Evolutionary conservation across 2,888 invertebrate species (phyloP), one percentile per base, ranked within the genome.

Genomic region (Asteroscopus sphinx): DNA sequence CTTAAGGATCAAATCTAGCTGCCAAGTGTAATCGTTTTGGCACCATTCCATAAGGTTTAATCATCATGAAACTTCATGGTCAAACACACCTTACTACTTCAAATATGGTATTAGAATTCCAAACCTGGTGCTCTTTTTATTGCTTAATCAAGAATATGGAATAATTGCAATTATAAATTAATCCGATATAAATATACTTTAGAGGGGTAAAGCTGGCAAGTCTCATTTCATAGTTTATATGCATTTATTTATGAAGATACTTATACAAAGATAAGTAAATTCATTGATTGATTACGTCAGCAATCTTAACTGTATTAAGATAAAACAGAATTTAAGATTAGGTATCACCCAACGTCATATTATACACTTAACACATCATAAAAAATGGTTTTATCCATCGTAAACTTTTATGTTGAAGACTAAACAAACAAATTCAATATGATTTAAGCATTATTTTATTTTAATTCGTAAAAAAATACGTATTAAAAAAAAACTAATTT

Each of bases 1-100:
- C 39, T 39, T 40, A 41, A 15, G 25, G 6, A 26, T 2, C 13
- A 8, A 21, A 42, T 33, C 40, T 16, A 13, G 21, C 35, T 58
- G 58, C 49, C 58, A 63, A 58, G 17, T 28, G 13, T n/a, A n/a
- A n/a, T n/a, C n/a, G 21, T 17, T 36, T 58, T 65, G 62, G 49
- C 65, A 63, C 17, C 17, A 32, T 58, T 49, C 65, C 49, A 65
- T 35, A 21, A n/a, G 35, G 36, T 33, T 63, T 28, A 16, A 32
- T 25, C 47, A 35, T 40, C 37, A 54, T n/a, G 30, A 32, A 33
- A 21, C 6, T 4, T 21, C 21, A 6, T 21, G 21, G 21, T 21
- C 21, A 21, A 21, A 6, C 5, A 21, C 6, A 21, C 6, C 6
- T 21, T 21, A 21, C 21, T 21, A 6, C 21, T 21, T 21, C 6